A percentile compares a stretch with the other conserved stretches of the same genome.
Conservation (phyloP, 2,888 invertebrate genomes). For the Congeria kusceri region DNA sequence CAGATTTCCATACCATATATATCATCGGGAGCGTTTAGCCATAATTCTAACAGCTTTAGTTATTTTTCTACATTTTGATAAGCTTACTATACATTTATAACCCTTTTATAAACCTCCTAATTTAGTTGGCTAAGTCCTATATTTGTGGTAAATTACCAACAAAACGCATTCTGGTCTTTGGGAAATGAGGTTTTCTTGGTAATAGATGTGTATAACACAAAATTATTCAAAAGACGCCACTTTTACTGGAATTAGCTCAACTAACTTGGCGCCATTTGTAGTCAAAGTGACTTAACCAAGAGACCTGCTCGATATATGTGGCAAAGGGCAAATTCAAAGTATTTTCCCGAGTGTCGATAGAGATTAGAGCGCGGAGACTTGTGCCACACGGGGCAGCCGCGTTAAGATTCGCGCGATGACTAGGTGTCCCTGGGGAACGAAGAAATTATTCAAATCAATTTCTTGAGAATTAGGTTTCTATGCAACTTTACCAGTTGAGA, state of each 20-base stretch:
- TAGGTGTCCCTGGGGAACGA: constrained; percentile 31
- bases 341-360: constrained; percentile 15
- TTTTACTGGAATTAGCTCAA: constrained; percentile 55
- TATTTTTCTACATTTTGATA: constrained; percentile 65
- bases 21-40: constrained; percentile 56
- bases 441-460: constrained; percentile 54
- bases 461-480: constrained; percentile 1
- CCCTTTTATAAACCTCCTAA: constrained; percentile 55
- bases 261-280: constrained; percentile 52
- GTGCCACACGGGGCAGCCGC: constrained; percentile 20
- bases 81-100: constrained; percentile 62
- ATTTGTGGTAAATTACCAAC: constrained; percentile 61
- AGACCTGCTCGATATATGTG: constrained; percentile 41
- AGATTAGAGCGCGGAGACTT: constrained; percentile 38
- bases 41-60: constrained; percentile 62
- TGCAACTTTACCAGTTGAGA: too few relatives aligned
- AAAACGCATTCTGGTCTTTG: constrained; percentile 36
- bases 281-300: constrained; percentile 41
- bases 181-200: constrained; percentile 43
- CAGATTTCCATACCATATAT: constrained; percentile 64
- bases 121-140: constrained; percentile 48
- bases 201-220: constrained; percentile 67
- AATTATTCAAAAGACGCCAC: constrained; percentile 61
- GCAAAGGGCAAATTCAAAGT: constrained; percentile 31
- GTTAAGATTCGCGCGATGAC: constrained; percentile 31